Evolutionary conservation across 2,888 invertebrate species (phyloP).

Genomic region (Andricus quercusramuli): DNA sequence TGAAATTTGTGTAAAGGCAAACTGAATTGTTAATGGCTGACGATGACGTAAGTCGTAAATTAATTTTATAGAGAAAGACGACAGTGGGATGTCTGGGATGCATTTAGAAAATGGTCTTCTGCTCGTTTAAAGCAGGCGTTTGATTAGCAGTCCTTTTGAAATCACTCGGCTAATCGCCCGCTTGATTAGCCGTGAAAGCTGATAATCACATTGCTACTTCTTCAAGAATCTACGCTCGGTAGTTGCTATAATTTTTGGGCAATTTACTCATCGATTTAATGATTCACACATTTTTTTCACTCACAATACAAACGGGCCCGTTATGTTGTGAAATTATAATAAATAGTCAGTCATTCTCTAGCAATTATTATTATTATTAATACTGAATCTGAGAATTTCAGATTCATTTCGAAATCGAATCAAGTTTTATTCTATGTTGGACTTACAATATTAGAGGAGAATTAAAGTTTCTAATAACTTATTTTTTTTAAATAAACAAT

Average conservation of each 20-base stretch:
- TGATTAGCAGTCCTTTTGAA: constrained; percentile 17
- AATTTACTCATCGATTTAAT: constrained; percentile 8
- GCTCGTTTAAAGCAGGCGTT: neutral
- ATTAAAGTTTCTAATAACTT: neutral
- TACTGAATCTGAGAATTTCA: neutral
- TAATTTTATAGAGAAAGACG: constrained; percentile 34
- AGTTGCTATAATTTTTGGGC: constrained; percentile 20
- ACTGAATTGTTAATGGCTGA: constrained; percentile 36
- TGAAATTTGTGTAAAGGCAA: constrained; percentile 40
- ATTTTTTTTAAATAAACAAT: neutral
- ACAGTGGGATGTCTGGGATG: constrained; percentile 25
- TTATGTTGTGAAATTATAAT: neutral
- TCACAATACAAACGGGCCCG: neutral
- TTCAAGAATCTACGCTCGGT: neutral
- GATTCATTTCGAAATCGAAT: neutral
- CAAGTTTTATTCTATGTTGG: neutral
- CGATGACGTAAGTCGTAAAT: constrained; percentile 35
- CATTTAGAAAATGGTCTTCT: constrained; percentile 33
- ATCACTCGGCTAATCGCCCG: neutral
- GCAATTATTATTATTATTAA: neutral
- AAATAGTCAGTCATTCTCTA: neutral
- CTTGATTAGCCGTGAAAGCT: constrained; percentile 27
- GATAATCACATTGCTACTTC: neutral
- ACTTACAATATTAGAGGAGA: neutral
- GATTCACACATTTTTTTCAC: constrained; percentile 7